These are phyloP conservation scores for Andrena trimmerana DNA, from an alignment of 2,888 invertebrate genomes.

Conservation along the genomic window DNA sequence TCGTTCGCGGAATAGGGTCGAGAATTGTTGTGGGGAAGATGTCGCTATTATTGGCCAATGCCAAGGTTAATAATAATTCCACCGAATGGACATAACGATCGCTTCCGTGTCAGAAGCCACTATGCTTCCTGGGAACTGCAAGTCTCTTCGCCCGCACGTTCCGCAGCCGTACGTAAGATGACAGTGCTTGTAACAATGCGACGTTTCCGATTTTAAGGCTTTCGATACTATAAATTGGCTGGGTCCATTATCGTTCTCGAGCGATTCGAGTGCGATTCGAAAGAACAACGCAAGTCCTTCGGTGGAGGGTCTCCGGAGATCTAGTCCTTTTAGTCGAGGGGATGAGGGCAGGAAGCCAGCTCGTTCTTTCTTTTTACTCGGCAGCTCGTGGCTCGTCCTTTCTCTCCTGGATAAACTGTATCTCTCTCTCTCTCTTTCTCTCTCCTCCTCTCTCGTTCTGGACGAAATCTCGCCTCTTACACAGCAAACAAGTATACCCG, in stretches of 20 bases:
- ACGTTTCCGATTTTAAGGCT: conserved; percentile 39
- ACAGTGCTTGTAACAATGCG: conserved; percentile 28
- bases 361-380: conserved; percentile 44
- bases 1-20: no score
- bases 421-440: no score
- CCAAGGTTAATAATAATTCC: background rate
- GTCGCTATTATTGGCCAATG: background rate
- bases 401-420: conserved; percentile 22
- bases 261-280: conserved; percentile 64
- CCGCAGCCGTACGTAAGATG: conserved; percentile 2
- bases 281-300: conserved; percentile 62
- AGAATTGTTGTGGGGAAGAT: no score
- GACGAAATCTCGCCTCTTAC: conserved; percentile 62
- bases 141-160: conserved; percentile 12
- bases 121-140: background rate
- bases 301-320: conserved; percentile 64
- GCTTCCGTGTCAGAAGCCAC: background rate
- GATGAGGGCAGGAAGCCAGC: conserved; percentile 30
- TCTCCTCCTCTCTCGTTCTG: conserved; percentile 20
- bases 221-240: conserved; percentile 61
- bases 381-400: conserved; percentile 16
- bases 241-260: conserved; percentile 56
- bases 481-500: conserved; percentile 65
- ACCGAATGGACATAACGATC: conserved; percentile 21
- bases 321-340: conserved; percentile 52